Evolutionary conservation across 2,888 invertebrate species (phyloP).

Genomic region (Acrocera orbiculus): DNA sequence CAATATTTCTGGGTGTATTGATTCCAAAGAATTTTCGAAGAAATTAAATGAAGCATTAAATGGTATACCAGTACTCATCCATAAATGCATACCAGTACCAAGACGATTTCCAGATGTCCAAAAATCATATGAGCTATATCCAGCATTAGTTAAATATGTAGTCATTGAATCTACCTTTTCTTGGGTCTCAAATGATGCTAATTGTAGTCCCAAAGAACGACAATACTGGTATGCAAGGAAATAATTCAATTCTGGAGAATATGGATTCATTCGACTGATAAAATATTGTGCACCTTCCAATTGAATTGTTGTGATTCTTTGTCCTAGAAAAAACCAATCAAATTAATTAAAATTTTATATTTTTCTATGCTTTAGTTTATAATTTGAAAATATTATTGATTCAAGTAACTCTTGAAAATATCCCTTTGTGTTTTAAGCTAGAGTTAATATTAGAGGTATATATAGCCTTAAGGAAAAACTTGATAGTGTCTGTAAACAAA

Average conservation of each 20-base stretch:
- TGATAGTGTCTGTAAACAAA: too few relatives aligned
- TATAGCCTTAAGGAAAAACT: too few relatives aligned
- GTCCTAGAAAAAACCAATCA: constrained; percentile 35
- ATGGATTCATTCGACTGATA: constrained; percentile 73
- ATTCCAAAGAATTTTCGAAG: constrained; percentile 43
- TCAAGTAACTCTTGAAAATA: too few relatives aligned
- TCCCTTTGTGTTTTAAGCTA: too few relatives aligned
- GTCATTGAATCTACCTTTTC: constrained; percentile 75
- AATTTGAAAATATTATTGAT: too few relatives aligned
- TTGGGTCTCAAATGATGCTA: constrained; percentile 70
- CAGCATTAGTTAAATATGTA: constrained; percentile 64
- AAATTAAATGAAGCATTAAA: constrained; percentile 80
- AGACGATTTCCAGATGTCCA: constrained; percentile 80
- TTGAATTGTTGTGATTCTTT: constrained; percentile 74
- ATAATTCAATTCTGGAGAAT: constrained; percentile 70
- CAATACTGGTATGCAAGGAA: constrained; percentile 78
- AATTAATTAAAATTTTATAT: too few relatives aligned
- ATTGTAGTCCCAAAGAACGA: constrained; percentile 65
- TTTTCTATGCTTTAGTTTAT: too few relatives aligned
- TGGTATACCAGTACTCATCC: constrained; percentile 78
- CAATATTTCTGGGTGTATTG: constrained; percentile 28
- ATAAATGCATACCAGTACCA: constrained; percentile 72
- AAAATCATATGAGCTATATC: constrained; percentile 69
- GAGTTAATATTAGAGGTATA: too few relatives aligned
- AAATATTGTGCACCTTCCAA: constrained; percentile 73